A percentile compares a stretch with the other conserved stretches of the same genome.
phyloP scores from a whole-genome alignment of 2,113 vertebrate species.

The Takifugu flavidus region DNA sequence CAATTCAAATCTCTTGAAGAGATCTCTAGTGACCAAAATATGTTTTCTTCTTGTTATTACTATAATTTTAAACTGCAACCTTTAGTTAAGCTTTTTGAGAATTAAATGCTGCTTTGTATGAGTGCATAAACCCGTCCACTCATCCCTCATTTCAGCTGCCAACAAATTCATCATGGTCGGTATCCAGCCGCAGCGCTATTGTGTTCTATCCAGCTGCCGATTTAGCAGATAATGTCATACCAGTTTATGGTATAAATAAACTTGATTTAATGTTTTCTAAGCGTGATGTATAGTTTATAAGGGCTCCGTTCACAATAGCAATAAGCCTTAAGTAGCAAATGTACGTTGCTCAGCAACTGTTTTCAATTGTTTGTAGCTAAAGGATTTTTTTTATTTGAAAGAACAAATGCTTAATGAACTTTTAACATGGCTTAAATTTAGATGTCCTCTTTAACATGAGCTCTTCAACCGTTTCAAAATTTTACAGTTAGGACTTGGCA shows the following conservation, averaged over 20 bases:
- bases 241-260: not conserved
- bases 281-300: not conserved
- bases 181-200: not conserved
- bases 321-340: not conserved
- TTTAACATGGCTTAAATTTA: not conserved
- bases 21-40: too few relatives aligned
- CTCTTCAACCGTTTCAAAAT: not conserved
- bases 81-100: too few relatives aligned
- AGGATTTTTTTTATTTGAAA: not conserved
- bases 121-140: not conserved
- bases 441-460: not conserved
- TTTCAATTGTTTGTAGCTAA: not conserved
- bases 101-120: too few relatives aligned
- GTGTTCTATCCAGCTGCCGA: not conserved
- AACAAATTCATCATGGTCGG: not conserved
- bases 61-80: too few relatives aligned
- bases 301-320: not conserved
- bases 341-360: not conserved
- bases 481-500: not conserved
- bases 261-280: not conserved
- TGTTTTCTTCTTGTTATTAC: too few relatives aligned
- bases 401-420: not conserved
- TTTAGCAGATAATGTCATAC: not conserved
- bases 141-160: not conserved
- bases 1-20: too few relatives aligned